phyloP scores from a whole-genome alignment of 2,797 vertebrate genomes.

The Dendrocincla tyrannina region DNA sequence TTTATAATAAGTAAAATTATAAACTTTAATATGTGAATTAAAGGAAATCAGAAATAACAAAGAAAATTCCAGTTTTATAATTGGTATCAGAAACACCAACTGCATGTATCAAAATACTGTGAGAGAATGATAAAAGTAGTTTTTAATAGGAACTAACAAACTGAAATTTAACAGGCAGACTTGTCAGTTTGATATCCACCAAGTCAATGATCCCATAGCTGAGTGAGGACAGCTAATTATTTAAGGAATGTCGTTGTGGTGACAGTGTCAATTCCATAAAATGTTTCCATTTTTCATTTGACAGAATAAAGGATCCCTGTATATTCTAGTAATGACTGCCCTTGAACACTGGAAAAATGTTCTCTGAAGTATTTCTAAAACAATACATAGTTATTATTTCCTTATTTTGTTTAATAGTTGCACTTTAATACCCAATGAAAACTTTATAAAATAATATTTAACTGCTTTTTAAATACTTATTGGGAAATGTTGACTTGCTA shows the following conservation, averaged over 20 bases:
- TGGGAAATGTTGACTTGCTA: conserved; percentile 23
- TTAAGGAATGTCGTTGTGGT: neutral
- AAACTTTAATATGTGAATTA: neutral
- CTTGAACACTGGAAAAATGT: neutral
- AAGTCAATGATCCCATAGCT: neutral
- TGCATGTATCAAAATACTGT: neutral
- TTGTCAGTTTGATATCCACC: neutral
- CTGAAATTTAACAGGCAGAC: neutral
- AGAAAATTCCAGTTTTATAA: neutral
- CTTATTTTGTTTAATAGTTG: neutral
- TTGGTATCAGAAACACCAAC: neutral
- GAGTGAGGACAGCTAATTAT: neutral
- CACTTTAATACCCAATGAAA: neutral
- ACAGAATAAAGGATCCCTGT: conserved; percentile 20
- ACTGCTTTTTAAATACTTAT: conserved; percentile 19
- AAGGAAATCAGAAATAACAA: neutral
- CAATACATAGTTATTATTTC: neutral
- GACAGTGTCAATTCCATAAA: neutral
- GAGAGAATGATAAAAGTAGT: neutral
- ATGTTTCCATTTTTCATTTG: conserved; percentile 32
- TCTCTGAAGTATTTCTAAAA: neutral
- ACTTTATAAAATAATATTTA: conserved; percentile 15
- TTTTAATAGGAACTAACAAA: neutral
- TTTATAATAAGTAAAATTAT: neutral
- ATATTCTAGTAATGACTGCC: neutral